Evolutionary conservation across 2,113 vertebrate species (phyloP).

Genomic region (Charina bottae): DNA sequence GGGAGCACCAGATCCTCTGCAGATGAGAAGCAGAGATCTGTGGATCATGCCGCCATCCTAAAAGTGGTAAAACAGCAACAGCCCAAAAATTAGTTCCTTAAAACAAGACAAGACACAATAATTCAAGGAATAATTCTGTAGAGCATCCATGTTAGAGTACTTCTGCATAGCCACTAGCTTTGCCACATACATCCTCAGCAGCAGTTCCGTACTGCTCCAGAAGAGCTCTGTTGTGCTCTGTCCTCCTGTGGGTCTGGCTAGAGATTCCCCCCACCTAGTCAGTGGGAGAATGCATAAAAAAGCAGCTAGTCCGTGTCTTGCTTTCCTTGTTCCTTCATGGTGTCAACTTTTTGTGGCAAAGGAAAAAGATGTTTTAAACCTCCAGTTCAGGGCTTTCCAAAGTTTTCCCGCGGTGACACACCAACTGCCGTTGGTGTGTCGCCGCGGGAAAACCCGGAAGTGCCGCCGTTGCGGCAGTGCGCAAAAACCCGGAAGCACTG

Average conservation of each 20-base stretch:
- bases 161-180: background rate
- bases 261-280: background rate
- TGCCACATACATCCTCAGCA: background rate
- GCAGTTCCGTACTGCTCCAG: background rate
- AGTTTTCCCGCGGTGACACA: too few relatives aligned
- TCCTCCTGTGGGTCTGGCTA: background rate
- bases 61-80: background rate
- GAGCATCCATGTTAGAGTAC: background rate
- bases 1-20: background rate
- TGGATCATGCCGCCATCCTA: background rate
- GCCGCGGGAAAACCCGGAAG: too few relatives aligned
- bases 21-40: background rate
- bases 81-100: background rate
- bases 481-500: too few relatives aligned
- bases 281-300: background rate
- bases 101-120: background rate
- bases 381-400: too few relatives aligned
- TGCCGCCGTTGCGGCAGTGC: too few relatives aligned
- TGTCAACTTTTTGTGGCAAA: background rate
- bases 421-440: too few relatives aligned
- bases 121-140: background rate
- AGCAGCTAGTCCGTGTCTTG: background rate
- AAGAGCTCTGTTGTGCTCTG: background rate
- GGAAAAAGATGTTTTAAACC: background rate
- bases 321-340: background rate